Base-by-base conservation (phyloP, 2,797 vertebrate species). In the Enteromius unitaeniatus region DNA sequence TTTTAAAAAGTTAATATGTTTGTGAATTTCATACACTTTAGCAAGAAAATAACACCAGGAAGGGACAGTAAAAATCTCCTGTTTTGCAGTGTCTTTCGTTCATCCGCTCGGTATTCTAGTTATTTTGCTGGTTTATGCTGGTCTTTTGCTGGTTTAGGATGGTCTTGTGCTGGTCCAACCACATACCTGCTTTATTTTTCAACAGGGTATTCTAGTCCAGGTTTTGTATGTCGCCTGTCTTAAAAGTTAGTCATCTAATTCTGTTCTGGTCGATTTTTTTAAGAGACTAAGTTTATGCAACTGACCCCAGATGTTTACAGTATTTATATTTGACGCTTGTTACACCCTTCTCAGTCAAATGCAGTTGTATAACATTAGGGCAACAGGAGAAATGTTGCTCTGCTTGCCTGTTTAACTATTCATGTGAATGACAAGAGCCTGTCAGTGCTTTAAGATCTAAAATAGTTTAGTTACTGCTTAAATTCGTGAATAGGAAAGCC, bases 61-160 rank as follows among this genome's bases (percentile, higher is more conserved):
- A 55, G 42, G 42, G 45, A 34, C 23, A 28, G 5, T 34, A 67
- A 58, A 42, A 67, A 28, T 2, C 37, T 47, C 73, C 49, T 23
- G 2, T 78, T 23, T 53, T 23, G 28, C 10, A 78, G 34, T 47
- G 49, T 51, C 55, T 84, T 88, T 40, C 7, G 37, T 40, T 42
- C 40, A 40, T 40, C 40, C 2, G 9, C 40, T 42, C 11, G 40
- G 40, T 42, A 42, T 42, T 42, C 40, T 42, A 9, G 40, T 28
- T 28, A 28, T 28, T 28, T 28, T 28, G 28, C 28, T 28, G 2
- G 40, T 40, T 40, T 37, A 6, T 37, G 34, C 31, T 31, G 34
- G 34, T 34, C 37, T 40, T 40, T 40, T 40, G 7, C 37, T 40
- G 37, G 8, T 40, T 40, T 40, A 40, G 8, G 40, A 9, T 42